Conservation (phyloP, 2,113 vertebrate genomes). For the Albula glossodonta region DNA sequence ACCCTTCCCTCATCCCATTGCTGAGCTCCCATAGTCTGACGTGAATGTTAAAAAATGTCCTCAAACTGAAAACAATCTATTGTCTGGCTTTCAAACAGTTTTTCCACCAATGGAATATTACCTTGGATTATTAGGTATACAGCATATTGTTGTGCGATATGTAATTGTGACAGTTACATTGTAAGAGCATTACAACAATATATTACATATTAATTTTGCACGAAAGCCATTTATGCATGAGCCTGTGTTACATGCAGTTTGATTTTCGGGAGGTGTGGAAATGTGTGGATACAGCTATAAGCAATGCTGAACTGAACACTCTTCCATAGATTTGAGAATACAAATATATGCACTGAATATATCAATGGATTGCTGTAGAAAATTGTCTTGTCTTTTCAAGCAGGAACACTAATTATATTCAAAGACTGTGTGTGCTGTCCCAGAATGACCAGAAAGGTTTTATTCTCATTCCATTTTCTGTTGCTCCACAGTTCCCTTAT, state of each 20-base stretch:
- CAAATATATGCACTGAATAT: no score
- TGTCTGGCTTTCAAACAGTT: conserved; percentile 17
- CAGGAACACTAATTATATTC: neutral
- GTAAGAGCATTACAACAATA: neutral
- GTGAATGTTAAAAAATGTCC: neutral
- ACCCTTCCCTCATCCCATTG: neutral
- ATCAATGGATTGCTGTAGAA: neutral
- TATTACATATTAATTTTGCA: neutral
- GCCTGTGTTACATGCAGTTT: neutral
- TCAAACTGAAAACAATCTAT: conserved; percentile 2
- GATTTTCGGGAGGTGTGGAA: neutral
- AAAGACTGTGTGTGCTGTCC: neutral
- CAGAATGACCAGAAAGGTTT: neutral
- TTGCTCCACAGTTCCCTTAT: neutral
- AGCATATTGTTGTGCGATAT: neutral
- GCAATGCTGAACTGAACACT: neutral
- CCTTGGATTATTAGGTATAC: neutral
- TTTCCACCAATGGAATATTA: neutral
- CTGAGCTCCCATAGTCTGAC: conserved; percentile 18
- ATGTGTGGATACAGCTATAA: neutral
- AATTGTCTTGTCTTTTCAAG: neutral
- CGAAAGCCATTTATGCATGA: neutral
- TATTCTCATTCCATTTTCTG: neutral
- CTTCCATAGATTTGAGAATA: neutral
- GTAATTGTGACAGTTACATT: neutral